Base-by-base conservation (phyloP, 2,888 invertebrate genomes). In the Tachina lurida region DNA sequence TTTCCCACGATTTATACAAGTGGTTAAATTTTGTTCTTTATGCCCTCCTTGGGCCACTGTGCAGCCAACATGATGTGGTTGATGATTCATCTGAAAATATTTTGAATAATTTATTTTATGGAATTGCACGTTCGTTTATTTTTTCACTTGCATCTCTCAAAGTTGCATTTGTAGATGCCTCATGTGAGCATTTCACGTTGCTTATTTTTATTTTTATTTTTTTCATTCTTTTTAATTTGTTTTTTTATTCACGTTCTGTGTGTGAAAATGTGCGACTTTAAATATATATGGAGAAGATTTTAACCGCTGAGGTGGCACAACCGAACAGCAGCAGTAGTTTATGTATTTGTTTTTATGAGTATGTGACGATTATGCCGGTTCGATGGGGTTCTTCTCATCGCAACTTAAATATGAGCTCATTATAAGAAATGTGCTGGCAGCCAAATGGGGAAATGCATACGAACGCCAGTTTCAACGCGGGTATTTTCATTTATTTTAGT, bases 81-180 rank as follows among this genome's bases (percentile, higher is more conserved):
- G 88, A 87, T 88, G 88, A 88, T 86, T 88, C 88, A 88, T 88
- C 78, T 80, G 71, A 74, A 87, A 88, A 85, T 85, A 87, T 88
- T 88, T 87, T 82, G 74, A 87, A 87, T 85, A 86, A 87, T 87
- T 88, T 88, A 87, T 88, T 81, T 87, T 82, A 52, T 81, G 83
- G 84, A 84, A 87, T 87, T 82, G 87, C 84, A 88, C 83, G 85
- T 81, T 84, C 56, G 58, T 77, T 52, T 70, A 47, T 45, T 70
- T 56, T 73, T 43, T 43, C 60, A 47, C 67, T 80, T 62, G 39
- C 67, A 17, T 41, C 81, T 58, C 60, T 67, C 65, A n/a, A 41
- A 70, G 65, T 77, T 78, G 77, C 77, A 84, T 74, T 79, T 71
- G 79, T 65, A n/a, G 49, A 45, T 56, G 68, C 56, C 56, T 70